Percentiles rank a stretch among this genome's conserved stretches.
These are phyloP conservation scores for Oreochromis grahami DNA, from an alignment of 2,797 vertebrate species.

Conservation along the genomic window DNA sequence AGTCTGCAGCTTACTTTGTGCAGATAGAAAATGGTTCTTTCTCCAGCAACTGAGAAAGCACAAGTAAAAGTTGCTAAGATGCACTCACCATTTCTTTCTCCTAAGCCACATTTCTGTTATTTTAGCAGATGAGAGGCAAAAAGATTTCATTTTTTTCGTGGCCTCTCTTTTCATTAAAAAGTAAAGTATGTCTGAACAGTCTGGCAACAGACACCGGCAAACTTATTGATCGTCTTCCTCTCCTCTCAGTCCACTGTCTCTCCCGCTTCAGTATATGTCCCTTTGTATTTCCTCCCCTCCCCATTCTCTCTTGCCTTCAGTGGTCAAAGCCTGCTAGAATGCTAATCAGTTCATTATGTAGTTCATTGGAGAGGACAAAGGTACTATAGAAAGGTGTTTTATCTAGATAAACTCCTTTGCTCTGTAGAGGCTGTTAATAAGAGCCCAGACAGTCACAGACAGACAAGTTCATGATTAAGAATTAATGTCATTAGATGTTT, in stretches of 20 bases:
- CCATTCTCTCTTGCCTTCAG: conserved; percentile 30
- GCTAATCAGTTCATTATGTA: conserved; percentile 70
- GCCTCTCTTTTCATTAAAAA: conserved; percentile 47
- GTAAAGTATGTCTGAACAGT: conserved; percentile 25
- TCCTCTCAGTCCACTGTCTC: not conserved
- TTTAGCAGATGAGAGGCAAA: conserved; percentile 20
- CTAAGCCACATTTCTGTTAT: conserved; percentile 23
- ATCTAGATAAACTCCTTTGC: conserved; percentile 45
- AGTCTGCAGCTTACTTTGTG: not conserved
- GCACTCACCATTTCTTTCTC: not conserved
- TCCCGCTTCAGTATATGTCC: not conserved
- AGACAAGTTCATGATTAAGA: conserved; percentile 3
- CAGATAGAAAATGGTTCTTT: not conserved
- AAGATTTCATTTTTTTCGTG: not conserved
- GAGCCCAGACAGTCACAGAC: not conserved
- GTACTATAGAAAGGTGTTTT: conserved; percentile 18
- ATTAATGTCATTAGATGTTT: conserved; percentile 27
- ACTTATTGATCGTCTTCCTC: not conserved
- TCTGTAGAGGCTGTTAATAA: conserved; percentile 19
- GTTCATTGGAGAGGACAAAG: conserved; percentile 40
- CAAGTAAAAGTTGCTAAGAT: conserved; percentile 3
- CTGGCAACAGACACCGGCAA: conserved; percentile 17
- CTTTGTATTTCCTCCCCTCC: not conserved
- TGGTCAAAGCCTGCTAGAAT: conserved; percentile 55
- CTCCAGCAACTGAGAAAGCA: not conserved